Percentiles rank a stretch among this genome's conserved stretches.
phyloP scores from a whole-genome alignment of 2,888 invertebrate genomes.

The Eilema griseolum region DNA sequence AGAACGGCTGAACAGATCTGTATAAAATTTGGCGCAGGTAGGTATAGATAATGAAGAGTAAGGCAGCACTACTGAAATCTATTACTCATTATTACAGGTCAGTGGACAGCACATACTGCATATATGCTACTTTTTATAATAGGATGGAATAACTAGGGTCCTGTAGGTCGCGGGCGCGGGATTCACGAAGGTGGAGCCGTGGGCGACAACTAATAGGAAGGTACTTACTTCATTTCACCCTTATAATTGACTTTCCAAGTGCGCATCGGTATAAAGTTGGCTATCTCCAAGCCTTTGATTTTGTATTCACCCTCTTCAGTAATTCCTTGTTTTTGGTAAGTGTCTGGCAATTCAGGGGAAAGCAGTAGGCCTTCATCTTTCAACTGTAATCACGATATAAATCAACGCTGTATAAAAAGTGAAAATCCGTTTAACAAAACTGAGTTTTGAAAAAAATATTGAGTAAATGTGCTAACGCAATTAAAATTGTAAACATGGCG shows the following conservation, averaged over 20 bases:
- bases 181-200: not conserved
- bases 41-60: too few relatives aligned
- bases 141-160: not conserved
- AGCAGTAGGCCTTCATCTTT: slow-evolving; percentile 88
- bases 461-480: too few relatives aligned
- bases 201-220: not conserved
- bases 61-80: too few relatives aligned
- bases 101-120: not conserved
- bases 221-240: slow-evolving; percentile 88
- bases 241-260: slow-evolving; percentile 89
- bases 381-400: slow-evolving; percentile 60
- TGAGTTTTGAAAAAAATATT: not conserved
- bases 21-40: not conserved
- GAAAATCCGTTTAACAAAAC: not conserved
- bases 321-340: slow-evolving; percentile 80
- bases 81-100: too few relatives aligned
- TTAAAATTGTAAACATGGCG: too few relatives aligned
- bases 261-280: slow-evolving; percentile 89
- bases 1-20: not conserved
- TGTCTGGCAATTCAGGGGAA: slow-evolving; percentile 88
- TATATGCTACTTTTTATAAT: not conserved
- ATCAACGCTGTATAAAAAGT: not conserved
- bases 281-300: slow-evolving; percentile 88
- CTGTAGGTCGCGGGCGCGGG: not conserved
- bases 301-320: slow-evolving; percentile 82